Conservation (phyloP, 2,888 invertebrate species). For the Tolmerus cingulatus region DNA sequence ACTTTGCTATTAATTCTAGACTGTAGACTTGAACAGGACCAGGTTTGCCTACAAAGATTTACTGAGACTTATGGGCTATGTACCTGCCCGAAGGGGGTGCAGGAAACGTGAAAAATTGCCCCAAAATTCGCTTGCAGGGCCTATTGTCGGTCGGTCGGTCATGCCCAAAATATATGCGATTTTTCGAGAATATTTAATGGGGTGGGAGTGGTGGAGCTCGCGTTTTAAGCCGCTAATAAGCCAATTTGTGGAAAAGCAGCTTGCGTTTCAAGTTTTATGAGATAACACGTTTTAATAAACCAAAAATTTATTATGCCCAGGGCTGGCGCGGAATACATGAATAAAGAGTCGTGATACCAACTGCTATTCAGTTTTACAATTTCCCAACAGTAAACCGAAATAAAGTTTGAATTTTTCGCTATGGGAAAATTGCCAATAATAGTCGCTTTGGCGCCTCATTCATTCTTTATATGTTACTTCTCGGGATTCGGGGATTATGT, state of each 20-base stretch:
- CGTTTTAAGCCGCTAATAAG: neutral
- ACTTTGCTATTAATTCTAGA: neutral
- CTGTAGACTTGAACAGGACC: neutral
- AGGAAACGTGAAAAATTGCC: neutral
- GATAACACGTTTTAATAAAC: neutral
- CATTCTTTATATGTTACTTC: neutral
- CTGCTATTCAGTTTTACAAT: neutral
- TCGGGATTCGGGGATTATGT: neutral
- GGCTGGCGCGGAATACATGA: neutral
- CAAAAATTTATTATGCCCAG: neutral
- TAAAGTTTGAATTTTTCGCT: neutral
- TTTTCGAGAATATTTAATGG: neutral
- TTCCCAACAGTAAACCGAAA: neutral
- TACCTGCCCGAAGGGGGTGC: neutral
- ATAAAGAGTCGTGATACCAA: neutral
- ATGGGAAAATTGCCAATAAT: neutral
- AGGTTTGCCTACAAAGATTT: neutral
- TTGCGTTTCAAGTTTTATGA: neutral
- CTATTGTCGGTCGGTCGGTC: neutral
- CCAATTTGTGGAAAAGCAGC: neutral
- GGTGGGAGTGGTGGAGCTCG: neutral
- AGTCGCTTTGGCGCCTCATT: neutral
- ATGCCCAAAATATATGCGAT: neutral
- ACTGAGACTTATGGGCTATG: neutral
- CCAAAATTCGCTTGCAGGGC: neutral